Evolutionary conservation across 2,888 invertebrate genomes (phyloP).

Genomic region (Drosophila incognita): DNA sequence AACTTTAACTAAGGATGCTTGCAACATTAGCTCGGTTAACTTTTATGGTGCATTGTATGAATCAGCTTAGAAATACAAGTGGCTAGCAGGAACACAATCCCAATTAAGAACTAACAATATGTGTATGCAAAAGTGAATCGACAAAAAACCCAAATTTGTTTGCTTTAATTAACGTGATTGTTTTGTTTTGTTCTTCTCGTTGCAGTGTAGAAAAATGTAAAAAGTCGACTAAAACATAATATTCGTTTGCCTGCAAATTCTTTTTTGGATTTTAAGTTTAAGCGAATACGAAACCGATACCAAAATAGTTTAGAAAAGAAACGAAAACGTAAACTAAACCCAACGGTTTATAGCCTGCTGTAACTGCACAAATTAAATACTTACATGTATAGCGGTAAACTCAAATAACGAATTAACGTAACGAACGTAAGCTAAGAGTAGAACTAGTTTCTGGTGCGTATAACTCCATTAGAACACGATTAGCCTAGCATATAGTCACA

Average conservation of each 20-base stretch:
- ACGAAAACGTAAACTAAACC: conserved; percentile 29
- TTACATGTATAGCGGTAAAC: conserved; percentile 29
- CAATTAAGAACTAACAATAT: background rate
- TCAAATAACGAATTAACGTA: conserved; percentile 32
- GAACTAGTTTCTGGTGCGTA: conserved; percentile 73
- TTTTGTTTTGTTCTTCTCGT: conserved; percentile 48
- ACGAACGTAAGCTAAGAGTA: conserved; percentile 54
- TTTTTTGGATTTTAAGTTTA: conserved; percentile 79
- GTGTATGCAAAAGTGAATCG: background rate
- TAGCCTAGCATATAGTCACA: conserved; percentile 43
- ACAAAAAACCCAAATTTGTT: background rate
- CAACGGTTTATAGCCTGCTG: conserved; percentile 54
- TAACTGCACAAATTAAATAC: conserved; percentile 37
- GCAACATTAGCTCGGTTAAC: background rate
- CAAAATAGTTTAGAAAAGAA: conserved; percentile 42
- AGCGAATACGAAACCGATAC: conserved; percentile 51
- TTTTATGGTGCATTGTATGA: background rate
- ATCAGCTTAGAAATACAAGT: background rate
- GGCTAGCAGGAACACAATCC: background rate
- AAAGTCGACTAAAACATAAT: conserved; percentile 79
- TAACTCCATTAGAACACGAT: conserved; percentile 78
- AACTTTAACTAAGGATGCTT: background rate
- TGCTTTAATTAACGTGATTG: conserved; percentile 9
- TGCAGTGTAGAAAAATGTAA: conserved; percentile 83
- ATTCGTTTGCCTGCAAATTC: conserved; percentile 77